Evolutionary conservation across 2,888 invertebrate genomes (phyloP), one percentile per base, ranked within the genome.

Genomic region (Heteromyza rotundicornis): DNA sequence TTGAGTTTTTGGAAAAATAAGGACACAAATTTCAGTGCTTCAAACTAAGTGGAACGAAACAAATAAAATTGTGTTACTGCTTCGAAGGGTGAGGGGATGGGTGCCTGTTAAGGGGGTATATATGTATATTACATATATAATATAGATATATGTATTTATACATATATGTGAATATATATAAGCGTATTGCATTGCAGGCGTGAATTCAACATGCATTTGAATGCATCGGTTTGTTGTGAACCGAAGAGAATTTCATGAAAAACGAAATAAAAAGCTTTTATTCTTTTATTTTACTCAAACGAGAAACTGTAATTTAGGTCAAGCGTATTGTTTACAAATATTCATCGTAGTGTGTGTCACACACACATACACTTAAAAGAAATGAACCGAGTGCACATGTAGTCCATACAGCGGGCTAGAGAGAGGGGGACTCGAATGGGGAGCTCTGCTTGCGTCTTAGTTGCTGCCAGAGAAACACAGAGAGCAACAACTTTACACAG

Each of bases 311-410:
- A 70, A 70, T 70, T 80, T 82, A 79, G 81, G 81, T 82, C 81
- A 81, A 82, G 81, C 81, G 77, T 81, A 80, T 81, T 82, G 81
- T 79, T 81, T 79, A 81, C 78, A 77, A 81, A 78, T 76, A 79
- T 76, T 73, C 72, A 72, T 72, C 67, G 67, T 70, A 51, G 55
- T 58, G 57, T 57, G 50, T 53, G 51, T 49, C 36, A 22, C 20
- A 47, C 5, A 17, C 19, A 20, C 27, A 47, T 17, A 56, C 52
- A 53, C 50, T 7, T 23, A 52, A 40, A 49, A 22, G 20, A 36
- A 51, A 47, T 10, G 17, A 44, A 32, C 16, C n/a, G 27, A 24
- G 44, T 54, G 27, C 54, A 35, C 19, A 17, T 8, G 22, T 17
- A n/a, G n/a, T n/a, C n/a, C n/a, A n/a, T n/a, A n/a, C n/a, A n/a